Evolutionary conservation across 2,888 invertebrate genomes (phyloP).

Genomic region (Spodoptera exigua): DNA sequence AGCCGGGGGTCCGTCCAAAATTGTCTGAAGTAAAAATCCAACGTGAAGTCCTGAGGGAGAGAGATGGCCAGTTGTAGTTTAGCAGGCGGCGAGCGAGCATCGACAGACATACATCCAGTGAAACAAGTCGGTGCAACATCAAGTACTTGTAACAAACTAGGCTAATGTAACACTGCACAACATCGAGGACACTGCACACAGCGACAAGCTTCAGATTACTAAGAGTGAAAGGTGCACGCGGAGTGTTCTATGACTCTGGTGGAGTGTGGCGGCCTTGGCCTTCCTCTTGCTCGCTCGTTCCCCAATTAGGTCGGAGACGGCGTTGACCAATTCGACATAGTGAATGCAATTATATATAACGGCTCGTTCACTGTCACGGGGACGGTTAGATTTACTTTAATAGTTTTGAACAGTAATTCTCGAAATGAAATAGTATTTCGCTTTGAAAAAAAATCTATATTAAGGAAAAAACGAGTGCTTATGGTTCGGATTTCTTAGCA

Average conservation of each 20-base stretch:
- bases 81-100: slow-evolving; percentile 5
- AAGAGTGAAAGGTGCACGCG: slow-evolving; percentile 57
- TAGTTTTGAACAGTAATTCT: too few relatives aligned
- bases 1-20: slow-evolving; percentile 98
- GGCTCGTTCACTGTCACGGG: too few relatives aligned
- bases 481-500: too few relatives aligned
- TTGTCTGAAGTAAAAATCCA: slow-evolving; percentile 99
- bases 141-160: slow-evolving; percentile 30
- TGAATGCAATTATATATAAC: too few relatives aligned
- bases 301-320: too few relatives aligned
- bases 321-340: too few relatives aligned
- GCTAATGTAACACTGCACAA: slow-evolving; percentile 58
- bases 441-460: too few relatives aligned
- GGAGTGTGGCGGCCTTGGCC: neutral
- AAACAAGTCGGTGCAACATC: slow-evolving; percentile 32
- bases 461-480: too few relatives aligned
- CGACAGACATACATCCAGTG: slow-evolving; percentile 23
- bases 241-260: slow-evolving; percentile 40
- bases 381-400: too few relatives aligned
- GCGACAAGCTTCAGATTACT: slow-evolving; percentile 57
- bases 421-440: too few relatives aligned
- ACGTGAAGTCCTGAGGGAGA: slow-evolving; percentile 94
- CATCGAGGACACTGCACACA: slow-evolving; percentile 61
- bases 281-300: too few relatives aligned
- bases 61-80: slow-evolving; percentile 42